phyloP scores from a whole-genome alignment of 2,888 invertebrate species.

The Stratiomys singularior region DNA sequence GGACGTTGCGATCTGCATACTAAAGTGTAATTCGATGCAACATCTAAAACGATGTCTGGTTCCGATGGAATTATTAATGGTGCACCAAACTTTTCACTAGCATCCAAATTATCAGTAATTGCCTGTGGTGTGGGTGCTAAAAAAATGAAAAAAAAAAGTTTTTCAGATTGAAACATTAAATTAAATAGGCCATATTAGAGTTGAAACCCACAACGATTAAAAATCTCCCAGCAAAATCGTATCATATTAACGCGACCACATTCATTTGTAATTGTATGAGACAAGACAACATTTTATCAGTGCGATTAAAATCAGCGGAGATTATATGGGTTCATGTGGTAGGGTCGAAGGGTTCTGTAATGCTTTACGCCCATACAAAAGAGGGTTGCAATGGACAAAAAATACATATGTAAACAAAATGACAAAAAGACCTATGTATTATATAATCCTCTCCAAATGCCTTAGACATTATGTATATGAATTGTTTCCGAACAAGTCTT shows the following conservation, averaged over 20 bases:
- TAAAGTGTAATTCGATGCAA: slow-evolving; percentile 61
- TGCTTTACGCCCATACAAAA: no score
- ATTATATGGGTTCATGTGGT: no score
- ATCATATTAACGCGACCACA: background rate
- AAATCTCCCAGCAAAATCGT: background rate
- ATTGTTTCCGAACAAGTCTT: no score
- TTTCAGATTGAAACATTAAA: background rate
- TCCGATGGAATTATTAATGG: slow-evolving; percentile 62
- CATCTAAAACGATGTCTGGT: slow-evolving; percentile 60
- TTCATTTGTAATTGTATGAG: background rate
- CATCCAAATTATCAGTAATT: background rate
- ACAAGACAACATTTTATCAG: background rate
- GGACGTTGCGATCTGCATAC: slow-evolving; percentile 66
- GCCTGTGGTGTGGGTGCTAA: background rate
- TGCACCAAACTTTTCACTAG: slow-evolving; percentile 54
- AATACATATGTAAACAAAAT: no score
- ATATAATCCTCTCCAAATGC: no score
- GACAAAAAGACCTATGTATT: no score
- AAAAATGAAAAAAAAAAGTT: background rate
- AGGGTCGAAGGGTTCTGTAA: no score
- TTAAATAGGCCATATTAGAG: background rate
- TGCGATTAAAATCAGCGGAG: background rate
- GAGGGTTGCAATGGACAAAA: no score
- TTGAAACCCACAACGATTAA: background rate
- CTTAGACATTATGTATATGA: no score